A percentile compares a stretch with the other conserved stretches of the same genome.
phyloP scores from a whole-genome alignment of 2,797 vertebrate genomes.

The Ctenosaura bakeri region DNA sequence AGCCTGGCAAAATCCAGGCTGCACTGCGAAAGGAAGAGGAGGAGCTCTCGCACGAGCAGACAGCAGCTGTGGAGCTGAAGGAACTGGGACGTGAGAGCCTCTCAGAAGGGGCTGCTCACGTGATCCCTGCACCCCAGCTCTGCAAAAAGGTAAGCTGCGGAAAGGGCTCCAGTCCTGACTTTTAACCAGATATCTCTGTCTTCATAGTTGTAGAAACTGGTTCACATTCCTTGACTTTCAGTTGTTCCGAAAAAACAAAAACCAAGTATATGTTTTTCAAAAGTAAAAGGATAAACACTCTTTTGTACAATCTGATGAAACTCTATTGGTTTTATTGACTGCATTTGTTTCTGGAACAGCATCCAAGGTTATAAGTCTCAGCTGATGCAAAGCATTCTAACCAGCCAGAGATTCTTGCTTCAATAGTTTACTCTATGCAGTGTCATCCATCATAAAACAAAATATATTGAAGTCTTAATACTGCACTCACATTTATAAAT shows the following conservation, averaged over 20 bases:
- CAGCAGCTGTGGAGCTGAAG: too few relatives aligned
- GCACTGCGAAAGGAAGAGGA: too few relatives aligned
- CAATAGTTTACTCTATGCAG: constrained; percentile 2
- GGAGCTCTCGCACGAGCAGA: too few relatives aligned
- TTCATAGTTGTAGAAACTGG: constrained; percentile 19
- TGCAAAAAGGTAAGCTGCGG: too few relatives aligned
- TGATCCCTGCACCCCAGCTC: too few relatives aligned
- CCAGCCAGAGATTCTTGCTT: constrained; percentile 6
- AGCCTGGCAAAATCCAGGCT: too few relatives aligned
- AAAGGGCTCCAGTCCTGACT: neutral
- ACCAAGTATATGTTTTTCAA: neutral
- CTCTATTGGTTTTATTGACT: constrained; percentile 15
- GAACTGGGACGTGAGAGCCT: too few relatives aligned
- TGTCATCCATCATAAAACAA: constrained; percentile 25
- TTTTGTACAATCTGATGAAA: constrained; percentile 2
- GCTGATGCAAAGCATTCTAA: neutral
- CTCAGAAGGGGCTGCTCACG: too few relatives aligned
- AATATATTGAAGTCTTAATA: neutral
- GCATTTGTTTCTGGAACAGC: constrained; percentile 9
- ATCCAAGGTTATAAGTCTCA: constrained; percentile 24
- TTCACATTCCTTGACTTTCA: constrained; percentile 4
- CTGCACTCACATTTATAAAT: constrained; percentile 24
- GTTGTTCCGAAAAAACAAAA: neutral
- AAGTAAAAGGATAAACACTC: neutral
- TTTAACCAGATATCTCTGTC: constrained; percentile 20